phyloP scores from a whole-genome alignment of 2,113 vertebrate genomes.

The Platanista minor region DNA sequence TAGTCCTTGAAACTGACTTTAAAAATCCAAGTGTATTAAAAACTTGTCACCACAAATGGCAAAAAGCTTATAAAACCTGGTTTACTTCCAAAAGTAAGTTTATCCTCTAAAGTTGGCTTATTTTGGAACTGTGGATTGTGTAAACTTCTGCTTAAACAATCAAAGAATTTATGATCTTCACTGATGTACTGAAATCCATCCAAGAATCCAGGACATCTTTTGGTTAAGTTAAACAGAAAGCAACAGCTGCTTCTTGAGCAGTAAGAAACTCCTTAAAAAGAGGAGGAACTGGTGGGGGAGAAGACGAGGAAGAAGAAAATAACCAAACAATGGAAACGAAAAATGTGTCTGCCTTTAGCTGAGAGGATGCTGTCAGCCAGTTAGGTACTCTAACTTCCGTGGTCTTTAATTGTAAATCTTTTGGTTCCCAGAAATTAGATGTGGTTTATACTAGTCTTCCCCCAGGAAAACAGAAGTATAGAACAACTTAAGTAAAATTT shows the following conservation, averaged over 20 bases:
- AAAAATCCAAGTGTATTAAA: background rate
- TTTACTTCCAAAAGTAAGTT: conserved; percentile 39
- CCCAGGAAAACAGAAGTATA: background rate
- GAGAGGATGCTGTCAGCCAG: background rate
- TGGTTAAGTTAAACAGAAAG: conserved; percentile 1
- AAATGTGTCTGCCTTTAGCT: background rate
- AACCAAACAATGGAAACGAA: background rate
- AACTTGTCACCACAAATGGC: conserved; percentile 6
- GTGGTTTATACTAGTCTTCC: background rate
- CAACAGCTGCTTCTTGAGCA: conserved; percentile 20
- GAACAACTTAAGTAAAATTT: background rate
- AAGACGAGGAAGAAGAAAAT: background rate
- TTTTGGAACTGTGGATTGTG: conserved; percentile 13
- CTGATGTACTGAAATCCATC: background rate
- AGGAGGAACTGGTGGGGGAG: background rate
- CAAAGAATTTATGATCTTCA: conserved; percentile 9
- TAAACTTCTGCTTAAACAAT: conserved; percentile 64
- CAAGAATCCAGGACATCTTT: background rate
- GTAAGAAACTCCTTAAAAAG: background rate
- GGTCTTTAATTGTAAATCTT: background rate
- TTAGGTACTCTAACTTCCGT: background rate
- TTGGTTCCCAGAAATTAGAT: background rate
- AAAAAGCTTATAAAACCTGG: conserved; percentile 6
- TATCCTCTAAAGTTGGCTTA: conserved; percentile 1
- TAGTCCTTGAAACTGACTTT: background rate